Evolutionary conservation across 2,113 vertebrate genomes (phyloP).

Genomic region (Actinemys pallida): DNA sequence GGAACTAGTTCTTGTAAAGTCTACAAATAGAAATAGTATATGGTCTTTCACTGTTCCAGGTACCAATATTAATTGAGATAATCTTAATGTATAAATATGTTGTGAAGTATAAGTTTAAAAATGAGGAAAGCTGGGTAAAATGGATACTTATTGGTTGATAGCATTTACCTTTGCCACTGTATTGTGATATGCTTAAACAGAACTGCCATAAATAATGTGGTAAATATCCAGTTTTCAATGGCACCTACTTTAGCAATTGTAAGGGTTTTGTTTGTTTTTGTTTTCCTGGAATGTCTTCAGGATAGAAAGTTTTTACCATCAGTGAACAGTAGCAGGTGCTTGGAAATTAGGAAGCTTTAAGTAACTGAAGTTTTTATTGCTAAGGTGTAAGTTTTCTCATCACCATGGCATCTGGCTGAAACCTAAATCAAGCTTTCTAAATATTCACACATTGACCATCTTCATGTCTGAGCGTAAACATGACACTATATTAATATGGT

Average conservation of each 20-base stretch:
- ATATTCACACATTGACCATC: not conserved
- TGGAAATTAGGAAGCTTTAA: not conserved
- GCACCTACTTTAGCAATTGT: not conserved
- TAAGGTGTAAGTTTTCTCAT: not conserved
- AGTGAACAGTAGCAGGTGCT: not conserved
- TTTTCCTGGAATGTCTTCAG: not conserved
- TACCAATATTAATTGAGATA: not conserved
- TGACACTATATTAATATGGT: not conserved
- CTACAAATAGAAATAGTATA: not conserved
- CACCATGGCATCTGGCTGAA: slow-evolving; percentile 4
- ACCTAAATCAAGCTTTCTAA: not conserved
- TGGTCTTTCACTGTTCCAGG: not conserved
- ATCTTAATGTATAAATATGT: not conserved
- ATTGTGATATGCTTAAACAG: not conserved
- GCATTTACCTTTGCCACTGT: not conserved
- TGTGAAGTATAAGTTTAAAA: not conserved
- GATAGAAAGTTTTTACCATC: not conserved
- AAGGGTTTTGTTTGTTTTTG: not conserved
- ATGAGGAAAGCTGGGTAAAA: not conserved
- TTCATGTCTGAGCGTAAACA: slow-evolving; percentile 27
- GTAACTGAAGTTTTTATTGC: not conserved
- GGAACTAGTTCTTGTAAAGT: not conserved
- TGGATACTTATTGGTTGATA: not conserved
- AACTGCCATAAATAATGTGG: not conserved
- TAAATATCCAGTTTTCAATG: not conserved